phyloP scores from a whole-genome alignment of 2,888 invertebrate species.

The Lamellibrachia satsuma region DNA sequence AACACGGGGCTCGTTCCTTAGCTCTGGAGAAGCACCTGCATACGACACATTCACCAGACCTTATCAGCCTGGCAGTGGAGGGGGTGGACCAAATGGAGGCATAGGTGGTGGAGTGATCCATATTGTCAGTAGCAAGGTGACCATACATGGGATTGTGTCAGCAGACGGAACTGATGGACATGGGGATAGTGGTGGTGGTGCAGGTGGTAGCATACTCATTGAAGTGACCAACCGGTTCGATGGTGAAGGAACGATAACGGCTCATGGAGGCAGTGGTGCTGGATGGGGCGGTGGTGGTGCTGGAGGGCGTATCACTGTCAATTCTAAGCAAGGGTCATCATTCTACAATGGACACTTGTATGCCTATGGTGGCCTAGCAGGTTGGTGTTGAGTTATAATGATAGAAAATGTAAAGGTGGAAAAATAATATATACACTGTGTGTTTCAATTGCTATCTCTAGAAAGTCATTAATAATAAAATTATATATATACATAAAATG shows the following conservation, averaged over 20 bases:
- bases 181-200: slow-evolving; percentile 45
- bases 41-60: slow-evolving; percentile 42
- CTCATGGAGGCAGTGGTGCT: slow-evolving; percentile 44
- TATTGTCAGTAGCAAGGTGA: slow-evolving; percentile 29
- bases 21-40: slow-evolving; percentile 34
- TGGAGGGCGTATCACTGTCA: slow-evolving; percentile 44
- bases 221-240: slow-evolving; percentile 31
- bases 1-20: slow-evolving; percentile 37
- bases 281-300: slow-evolving; percentile 46
- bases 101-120: slow-evolving; percentile 44
- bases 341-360: slow-evolving; percentile 38
- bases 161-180: not conserved
- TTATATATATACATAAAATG: no score
- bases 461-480: no score
- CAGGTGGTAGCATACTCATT: slow-evolving; percentile 46
- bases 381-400: slow-evolving; percentile 34
- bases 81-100: slow-evolving; percentile 42
- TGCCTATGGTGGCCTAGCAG: slow-evolving; percentile 45
- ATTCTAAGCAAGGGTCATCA: slow-evolving; percentile 28
- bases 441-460: no score
- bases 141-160: not conserved
- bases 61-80: slow-evolving; percentile 23
- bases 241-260: slow-evolving; percentile 44
- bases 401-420: not conserved
- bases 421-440: no score